Base-by-base conservation (phyloP, 2,797 vertebrate genomes). In the Falco novaeseelandiae region DNA sequence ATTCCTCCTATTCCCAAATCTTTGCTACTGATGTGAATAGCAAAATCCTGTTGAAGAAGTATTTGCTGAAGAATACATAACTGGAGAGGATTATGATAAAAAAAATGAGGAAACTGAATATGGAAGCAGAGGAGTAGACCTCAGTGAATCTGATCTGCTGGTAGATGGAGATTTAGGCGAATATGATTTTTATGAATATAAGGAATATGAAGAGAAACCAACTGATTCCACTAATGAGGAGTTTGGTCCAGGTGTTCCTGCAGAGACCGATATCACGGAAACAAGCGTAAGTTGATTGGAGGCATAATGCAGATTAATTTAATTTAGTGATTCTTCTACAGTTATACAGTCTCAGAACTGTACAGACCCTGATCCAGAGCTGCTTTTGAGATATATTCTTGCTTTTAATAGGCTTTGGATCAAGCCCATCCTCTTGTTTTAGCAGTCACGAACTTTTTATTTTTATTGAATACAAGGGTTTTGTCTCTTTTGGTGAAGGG, bases 141-240 rank as follows among this genome's bases (percentile, higher is more conserved):
- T 96, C 97, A 98, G 98, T 97, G 98, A 98, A 96, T 98, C 98
- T 98, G 98, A 98, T 95, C 98, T 97, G 59, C 98, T 97, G 96
- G 98, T 98, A 98, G 98, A 98, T 98, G 98, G 98, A 98, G 98
- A 98, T 98, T 99, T 99, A 97, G 99, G 98, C 93, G 97, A 98
- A 78, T 99, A 99, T 97, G 99, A 99, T 98, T 99, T 99, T 98
- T 99, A 99, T 97, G 99, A 99, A 98, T 98, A 98, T 87, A 98
- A 98, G 95, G 98, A 98, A 91, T 98, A 98, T 95, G 98, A 98
- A 96, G 98, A 99, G 83, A 98, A 98, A 96, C 97, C 98, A 89
- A 98, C 98, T 83, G 96, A 90, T 76, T 87, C 98, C 49, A 89
- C 97, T 98, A 98, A 98, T 87, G 99, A 99, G 94, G 99, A 99